A percentile compares a stretch with the other conserved stretches of the same genome.
Evolutionary conservation across 2,797 vertebrate genomes (phyloP).

Genomic region (Oreochromis grahami): DNA sequence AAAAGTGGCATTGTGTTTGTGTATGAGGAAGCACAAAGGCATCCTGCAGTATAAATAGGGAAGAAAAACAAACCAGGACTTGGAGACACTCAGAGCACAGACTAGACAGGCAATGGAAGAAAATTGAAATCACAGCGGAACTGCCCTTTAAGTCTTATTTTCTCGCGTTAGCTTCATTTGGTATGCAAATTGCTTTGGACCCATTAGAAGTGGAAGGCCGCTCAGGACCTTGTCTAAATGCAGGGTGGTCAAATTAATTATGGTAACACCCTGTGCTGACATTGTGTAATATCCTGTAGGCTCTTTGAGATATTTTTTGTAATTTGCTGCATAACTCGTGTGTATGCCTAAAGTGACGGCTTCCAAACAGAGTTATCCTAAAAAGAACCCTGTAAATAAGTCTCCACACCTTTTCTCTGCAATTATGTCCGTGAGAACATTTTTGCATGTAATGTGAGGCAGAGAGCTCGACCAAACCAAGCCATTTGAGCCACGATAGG

Average conservation of each 20-base stretch:
- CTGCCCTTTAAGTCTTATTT: background rate
- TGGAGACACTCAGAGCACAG: background rate
- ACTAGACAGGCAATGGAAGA: background rate
- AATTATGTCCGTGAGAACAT: background rate
- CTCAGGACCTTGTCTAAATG: slow-evolving; percentile 33
- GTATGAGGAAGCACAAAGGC: background rate
- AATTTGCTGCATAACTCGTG: slow-evolving; percentile 16
- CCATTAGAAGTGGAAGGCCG: slow-evolving; percentile 3
- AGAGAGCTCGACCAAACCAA: slow-evolving; percentile 21
- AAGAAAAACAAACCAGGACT: background rate
- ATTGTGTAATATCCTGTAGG: slow-evolving; percentile 15
- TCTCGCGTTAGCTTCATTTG: slow-evolving; percentile 4
- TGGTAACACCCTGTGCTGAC: slow-evolving; percentile 26
- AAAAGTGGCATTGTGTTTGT: background rate
- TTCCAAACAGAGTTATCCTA: background rate
- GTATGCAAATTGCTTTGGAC: slow-evolving; percentile 26
- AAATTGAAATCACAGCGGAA: background rate
- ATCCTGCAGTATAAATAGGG: background rate
- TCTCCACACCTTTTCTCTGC: background rate
- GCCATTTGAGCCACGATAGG: background rate
- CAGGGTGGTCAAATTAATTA: slow-evolving; percentile 26
- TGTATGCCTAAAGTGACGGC: background rate
- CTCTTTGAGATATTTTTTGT: slow-evolving; percentile 14
- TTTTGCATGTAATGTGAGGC: background rate
- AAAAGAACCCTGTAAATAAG: background rate